Evolutionary conservation across 2,113 vertebrate genomes (phyloP), one percentile per base, ranked within the genome.

Genomic region (Phoenicopterus ruber): DNA sequence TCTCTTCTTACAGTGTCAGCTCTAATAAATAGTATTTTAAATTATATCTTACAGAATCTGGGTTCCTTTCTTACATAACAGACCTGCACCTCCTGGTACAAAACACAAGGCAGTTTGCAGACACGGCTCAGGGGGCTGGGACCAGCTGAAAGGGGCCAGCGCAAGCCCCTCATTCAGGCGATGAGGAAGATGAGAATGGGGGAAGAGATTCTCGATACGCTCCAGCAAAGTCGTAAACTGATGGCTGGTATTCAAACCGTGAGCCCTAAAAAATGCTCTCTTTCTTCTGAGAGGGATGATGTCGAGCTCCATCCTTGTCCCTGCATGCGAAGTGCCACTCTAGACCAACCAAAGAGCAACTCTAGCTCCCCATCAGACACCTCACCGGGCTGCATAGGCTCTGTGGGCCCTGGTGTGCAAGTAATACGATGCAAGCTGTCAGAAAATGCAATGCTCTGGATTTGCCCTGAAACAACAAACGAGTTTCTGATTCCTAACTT

Each of bases 351-450:
- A 58, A 46, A 24, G 18, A 73, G 29, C 13, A 52, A 5, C 26
- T 63, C 32, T 6, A 8, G 12, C 1, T 42, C n/a, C n/a, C 17
- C 40, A 32, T 32, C 47, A 90, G 63, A 17, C 11, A 26, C 29
- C 15, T 67, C 31, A 46, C 28, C 0, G 9, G n/a, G 25, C n/a
- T 65, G 6, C 17, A 28, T 2, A 32, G 36, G 22, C 24, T 76
- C 20, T 32, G 1, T 12, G 32, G 28, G 50, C 29, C 32, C 26
- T 1, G 0, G 2, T 12, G 9, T 32, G 29, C 12, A 52, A 44
- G 13, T 28, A n/a, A 17, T 9, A 20, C 2, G 10, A 21, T n/a
- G 31, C 40, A 85, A 58, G 6, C 20, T 70, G 50, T 82, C 81
- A 70, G 66, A 90, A 94, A 92, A 57, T 19, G 2, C 44, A 52